These are phyloP conservation scores for Ctenomys sociabilis DNA, from an alignment of 2,113 vertebrate genomes.

Conservation along the genomic window DNA sequence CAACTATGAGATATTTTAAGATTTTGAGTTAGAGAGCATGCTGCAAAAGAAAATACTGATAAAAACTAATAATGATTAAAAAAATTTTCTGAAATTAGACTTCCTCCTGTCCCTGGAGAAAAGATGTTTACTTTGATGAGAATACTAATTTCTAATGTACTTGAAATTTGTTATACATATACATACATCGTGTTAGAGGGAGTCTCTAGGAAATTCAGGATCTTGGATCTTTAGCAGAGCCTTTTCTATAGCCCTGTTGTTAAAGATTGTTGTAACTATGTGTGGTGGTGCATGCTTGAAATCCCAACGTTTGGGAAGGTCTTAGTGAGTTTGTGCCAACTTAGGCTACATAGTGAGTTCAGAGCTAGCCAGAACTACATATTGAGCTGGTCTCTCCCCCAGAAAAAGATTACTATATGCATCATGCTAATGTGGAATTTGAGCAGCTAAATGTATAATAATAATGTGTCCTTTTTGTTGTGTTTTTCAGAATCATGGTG, in stretches of 20 bases:
- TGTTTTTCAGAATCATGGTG: slow-evolving; percentile 92
- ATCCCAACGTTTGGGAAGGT: background rate
- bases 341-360: background rate
- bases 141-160: background rate
- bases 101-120: background rate
- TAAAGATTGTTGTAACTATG: background rate
- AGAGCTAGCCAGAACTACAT: background rate
- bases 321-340: background rate
- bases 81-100: background rate
- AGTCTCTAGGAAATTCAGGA: background rate
- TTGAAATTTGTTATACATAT: background rate
- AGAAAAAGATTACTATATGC: background rate
- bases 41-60: background rate
- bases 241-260: background rate
- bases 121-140: background rate
- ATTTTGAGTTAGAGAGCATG: slow-evolving; percentile 43
- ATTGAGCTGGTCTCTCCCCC: background rate
- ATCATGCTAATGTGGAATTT: slow-evolving; percentile 51
- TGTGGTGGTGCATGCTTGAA: too few relatives aligned
- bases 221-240: background rate
- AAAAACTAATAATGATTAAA: background rate
- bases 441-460: slow-evolving; percentile 44
- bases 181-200: background rate
- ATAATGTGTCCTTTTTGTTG: slow-evolving; percentile 29
- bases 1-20: slow-evolving; percentile 11